Base-by-base conservation (phyloP, 1,140 invertebrate genomes). In the Dendroctonus ponderosae region DNA sequence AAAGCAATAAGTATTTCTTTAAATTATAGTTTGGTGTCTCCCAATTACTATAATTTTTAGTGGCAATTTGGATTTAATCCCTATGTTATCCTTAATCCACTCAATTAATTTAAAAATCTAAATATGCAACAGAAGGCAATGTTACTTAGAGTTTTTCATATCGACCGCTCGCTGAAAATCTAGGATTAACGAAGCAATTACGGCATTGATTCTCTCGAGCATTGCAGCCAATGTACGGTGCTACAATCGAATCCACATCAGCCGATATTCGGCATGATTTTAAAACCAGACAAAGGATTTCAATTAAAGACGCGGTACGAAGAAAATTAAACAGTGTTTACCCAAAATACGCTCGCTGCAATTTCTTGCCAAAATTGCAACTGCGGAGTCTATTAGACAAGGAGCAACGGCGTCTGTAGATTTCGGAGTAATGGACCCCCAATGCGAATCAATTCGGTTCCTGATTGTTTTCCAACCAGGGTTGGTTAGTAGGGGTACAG, bases 361-460 rank as follows among this genome's bases (percentile, higher is more conserved):
- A 72, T 72, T 72, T 69, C 65, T 67, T 70, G 65, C 62, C 69
- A 66, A 71, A 72, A 70, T 72, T 71, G 69, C 69, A 71, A 62
- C 65, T 54, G 58, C 49, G 11, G 56, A 71, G 66, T 71, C 63
- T 70, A 71, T 71, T 71, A 71, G 71, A 69, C 61, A 67, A 65
- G 69, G 69, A 74, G 66, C 70, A 71, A 66, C 64, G 67, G 66
- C 67, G 71, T 65, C 72, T 68, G 63, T 70, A 71, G 69, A 72
- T 71, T 61, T 71, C 61, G 72, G 62, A 74, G 75, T 77, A 77
- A 77, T 77, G 76, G 75, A 77, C 76, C 75, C 76, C 76, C 74
- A 72, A 76, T 72, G 76, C 71, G 76, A 77, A 77, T 76, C 76
- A 77, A 76, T 77, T 76, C 75, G 69, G 68, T 71, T 69, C 62